Base-by-base conservation (phyloP, 2,888 invertebrate species). In the Oegoconia quadripuncta region DNA sequence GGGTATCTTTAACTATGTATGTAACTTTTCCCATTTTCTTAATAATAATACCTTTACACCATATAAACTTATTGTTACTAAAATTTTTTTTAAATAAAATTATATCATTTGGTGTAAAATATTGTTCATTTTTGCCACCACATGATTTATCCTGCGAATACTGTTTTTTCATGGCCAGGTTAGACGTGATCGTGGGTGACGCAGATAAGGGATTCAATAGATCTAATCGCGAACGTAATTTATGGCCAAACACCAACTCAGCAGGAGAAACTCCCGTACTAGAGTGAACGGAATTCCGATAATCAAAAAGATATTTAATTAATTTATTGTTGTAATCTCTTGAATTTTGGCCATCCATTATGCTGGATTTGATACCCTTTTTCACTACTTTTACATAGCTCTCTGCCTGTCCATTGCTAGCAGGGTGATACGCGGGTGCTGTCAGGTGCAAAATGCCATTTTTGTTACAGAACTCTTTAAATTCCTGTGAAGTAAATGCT, bases 311-410 rank as follows among this genome's bases (percentile, higher is more conserved):
- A 15, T 27, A 35, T 33, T 39, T 32, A 18, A 33, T 13, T 12
- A 44, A 8, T n/a, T 13, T 33, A 11, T 33, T 20, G 2, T 20
- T 4, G 3, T 5, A 12, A 7, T 31, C 20, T 3, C 8, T 31
- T 7, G 18, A 20, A 12, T 31, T 20, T 7, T 31, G n/a, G 13
- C 31, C 3, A 7, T 6, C 3, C 9, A 20, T 3, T 3, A 31
- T 7, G 9, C 11, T 13, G 6, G 11, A 12, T 20, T 31, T 31
- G 3, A 31, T 31, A 6, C 31, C 39, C 22, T 30, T 34, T 22
- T 43, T 43, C 8, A 43, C 33, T 8, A 42, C 33, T 36, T 42
- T 42, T 3, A 42, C 42, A 18, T 34, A 32, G 17, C 39, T 37
- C n/a, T 32, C 41, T 30, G 22, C 9, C 39, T n/a, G n/a, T n/a